A percentile compares a stretch with the other conserved stretches of the same genome.
Conservation (phyloP, 2,797 vertebrate genomes). For the Denticeps clupeoides region DNA sequence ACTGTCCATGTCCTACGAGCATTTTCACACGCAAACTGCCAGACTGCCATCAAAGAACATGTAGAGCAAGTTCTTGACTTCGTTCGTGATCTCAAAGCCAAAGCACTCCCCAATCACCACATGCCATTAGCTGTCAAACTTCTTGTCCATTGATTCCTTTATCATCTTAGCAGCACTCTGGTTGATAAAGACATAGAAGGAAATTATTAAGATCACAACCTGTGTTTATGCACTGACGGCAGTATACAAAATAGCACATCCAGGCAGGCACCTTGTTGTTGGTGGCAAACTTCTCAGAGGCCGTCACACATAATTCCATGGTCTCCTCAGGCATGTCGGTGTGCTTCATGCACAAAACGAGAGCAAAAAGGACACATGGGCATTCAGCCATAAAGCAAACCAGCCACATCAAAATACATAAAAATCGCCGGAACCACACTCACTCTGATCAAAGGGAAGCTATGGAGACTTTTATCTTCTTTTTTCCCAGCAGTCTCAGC, state of each 20-base stretch:
- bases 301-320: too few species aligned
- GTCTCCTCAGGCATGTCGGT: too few species aligned
- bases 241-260: too few species aligned
- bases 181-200: background rate
- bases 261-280: too few species aligned
- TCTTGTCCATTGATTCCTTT: conserved; percentile 98
- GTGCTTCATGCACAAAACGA: too few species aligned
- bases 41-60: conserved; percentile 95
- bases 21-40: conserved; percentile 95
- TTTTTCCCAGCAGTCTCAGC: conserved; percentile 58
- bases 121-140: conserved; percentile 95
- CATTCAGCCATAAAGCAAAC: too few species aligned
- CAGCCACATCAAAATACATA: too few species aligned
- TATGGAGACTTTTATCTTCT: conserved; percentile 72
- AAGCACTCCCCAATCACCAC: conserved; percentile 95
- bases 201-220: too few species aligned
- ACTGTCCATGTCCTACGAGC: too few species aligned
- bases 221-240: too few species aligned
- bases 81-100: conserved; percentile 92
- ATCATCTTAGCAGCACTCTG: conserved; percentile 90
- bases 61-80: conserved; percentile 95
- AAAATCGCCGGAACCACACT: background rate
- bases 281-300: too few species aligned
- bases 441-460: conserved; percentile 58
- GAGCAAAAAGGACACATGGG: too few species aligned